Evolutionary conservation across 2,888 invertebrate genomes (phyloP), one percentile per base, ranked within the genome.

Genomic region (Lymantria dispar): DNA sequence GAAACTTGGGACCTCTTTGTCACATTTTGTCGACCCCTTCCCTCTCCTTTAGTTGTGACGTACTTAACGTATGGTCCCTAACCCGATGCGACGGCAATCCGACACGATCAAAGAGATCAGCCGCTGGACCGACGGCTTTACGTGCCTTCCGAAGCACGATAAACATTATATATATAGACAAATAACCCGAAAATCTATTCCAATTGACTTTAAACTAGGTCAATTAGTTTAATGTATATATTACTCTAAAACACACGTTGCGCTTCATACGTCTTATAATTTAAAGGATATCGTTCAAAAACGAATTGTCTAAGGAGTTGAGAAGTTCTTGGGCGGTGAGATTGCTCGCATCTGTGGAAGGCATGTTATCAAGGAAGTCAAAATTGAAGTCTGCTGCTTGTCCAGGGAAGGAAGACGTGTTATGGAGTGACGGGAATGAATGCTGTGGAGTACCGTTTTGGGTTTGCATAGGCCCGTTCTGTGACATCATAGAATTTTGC

Each of bases 321-420:
- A 97, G 92, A 59, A 97, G 88, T 78, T 97, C 97, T 80, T 96
- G 96, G 53, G 96, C 96, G 69, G 95, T 94, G 83, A 96, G 95
- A 74, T 94, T 94, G 74, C 93, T 93, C 54, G 95, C 93, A 83
- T 97, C 96, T 46, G 93, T 93, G 65, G 95, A 92, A 50, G 95
- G 94, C 81, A 97, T 93, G 87, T 95, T 95, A 82, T 97, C 97
- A 57, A 97, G 93, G 89, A 97, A 96, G 92, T 97, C 97, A 70
- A 97, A 93, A 83, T 94, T 95, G 84, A 97, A 95, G 85, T 97
- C 96, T 8, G 92, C 79, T 57, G 92, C 82, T 50, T 91, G 88
- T 57, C 89, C 91, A 47, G 91, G 79, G 75, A 87, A 92, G 72
- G 90, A 85, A 70, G 92, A 81, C 68, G 91, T 68, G 58, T 66